Conservation (phyloP, 2,888 invertebrate genomes). For the Lycocerus yunnanus region DNA sequence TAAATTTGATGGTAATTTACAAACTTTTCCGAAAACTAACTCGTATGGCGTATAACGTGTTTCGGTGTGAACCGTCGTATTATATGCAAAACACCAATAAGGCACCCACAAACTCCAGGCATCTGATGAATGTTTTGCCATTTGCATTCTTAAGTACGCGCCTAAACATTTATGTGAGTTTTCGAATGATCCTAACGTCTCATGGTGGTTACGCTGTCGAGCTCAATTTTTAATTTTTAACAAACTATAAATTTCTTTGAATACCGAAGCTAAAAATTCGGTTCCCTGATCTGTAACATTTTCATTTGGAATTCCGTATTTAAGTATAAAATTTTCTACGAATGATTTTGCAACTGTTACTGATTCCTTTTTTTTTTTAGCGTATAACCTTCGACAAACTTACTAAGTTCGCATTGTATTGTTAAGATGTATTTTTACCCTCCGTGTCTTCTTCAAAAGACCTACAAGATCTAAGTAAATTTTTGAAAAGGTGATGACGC, state of each 20-base stretch:
- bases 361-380: not conserved
- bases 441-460: slow-evolving; percentile 5
- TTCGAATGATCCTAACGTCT: slow-evolving; percentile 24
- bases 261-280: slow-evolving; percentile 14
- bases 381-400: slow-evolving; percentile 5
- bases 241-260: slow-evolving; percentile 21
- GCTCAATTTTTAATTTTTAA: slow-evolving; percentile 26
- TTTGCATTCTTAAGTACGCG: slow-evolving; percentile 27
- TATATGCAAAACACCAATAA: slow-evolving; percentile 36
- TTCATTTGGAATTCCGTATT: slow-evolving; percentile 27
- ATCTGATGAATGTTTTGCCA: not conserved
- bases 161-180: slow-evolving; percentile 33
- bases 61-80: slow-evolving; percentile 32
- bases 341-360: slow-evolving; percentile 13
- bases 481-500: slow-evolving; percentile 29
- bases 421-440: slow-evolving; percentile 22
- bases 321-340: slow-evolving; percentile 31
- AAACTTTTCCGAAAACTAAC: slow-evolving; percentile 29
- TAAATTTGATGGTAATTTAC: slow-evolving; percentile 26
- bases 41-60: slow-evolving; percentile 34
- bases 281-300: slow-evolving; percentile 29
- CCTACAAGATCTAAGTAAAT: slow-evolving; percentile 30
- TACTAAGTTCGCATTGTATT: slow-evolving; percentile 25
- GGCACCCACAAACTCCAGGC: slow-evolving; percentile 34
- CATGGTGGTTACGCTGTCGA: no score